A percentile compares a stretch with the other conserved stretches of the same genome.
These are phyloP conservation scores for Eospalax fontanierii DNA, from an alignment of 2,797 vertebrate genomes.

Conservation along the genomic window DNA sequence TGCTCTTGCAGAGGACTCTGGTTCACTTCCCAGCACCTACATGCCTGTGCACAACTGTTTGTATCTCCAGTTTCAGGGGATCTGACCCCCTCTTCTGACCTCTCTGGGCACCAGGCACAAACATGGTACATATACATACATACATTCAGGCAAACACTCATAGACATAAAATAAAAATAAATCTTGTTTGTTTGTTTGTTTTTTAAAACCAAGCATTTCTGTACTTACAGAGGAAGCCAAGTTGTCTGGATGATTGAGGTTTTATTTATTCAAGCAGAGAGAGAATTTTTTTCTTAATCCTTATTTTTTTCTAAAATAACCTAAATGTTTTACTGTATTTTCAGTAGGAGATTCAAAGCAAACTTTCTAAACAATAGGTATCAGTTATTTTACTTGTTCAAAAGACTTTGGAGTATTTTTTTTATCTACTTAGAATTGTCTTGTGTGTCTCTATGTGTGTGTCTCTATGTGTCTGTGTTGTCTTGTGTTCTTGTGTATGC, in stretches of 20 bases:
- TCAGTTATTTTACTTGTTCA: neutral
- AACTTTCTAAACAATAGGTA: neutral
- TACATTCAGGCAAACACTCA: no score
- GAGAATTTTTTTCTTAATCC: conserved; percentile 1
- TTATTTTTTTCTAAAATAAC: conserved; percentile 11
- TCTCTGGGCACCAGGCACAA: no score
- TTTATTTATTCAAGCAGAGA: neutral
- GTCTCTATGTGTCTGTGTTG: neutral
- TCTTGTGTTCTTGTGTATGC: neutral
- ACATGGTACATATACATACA: no score
- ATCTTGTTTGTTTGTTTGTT: no score
- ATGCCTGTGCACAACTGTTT: no score
- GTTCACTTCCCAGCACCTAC: no score
- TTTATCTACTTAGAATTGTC: neutral
- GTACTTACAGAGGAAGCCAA: no score
- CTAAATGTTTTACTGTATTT: neutral
- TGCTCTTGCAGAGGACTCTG: no score
- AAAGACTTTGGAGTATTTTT: neutral
- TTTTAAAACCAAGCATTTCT: neutral
- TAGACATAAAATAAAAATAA: no score
- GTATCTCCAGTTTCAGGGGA: no score
- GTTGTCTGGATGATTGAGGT: neutral
- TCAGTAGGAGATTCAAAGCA: conserved; percentile 14
- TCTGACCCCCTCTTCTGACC: no score
- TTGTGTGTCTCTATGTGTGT: neutral